A percentile compares a stretch with the other conserved stretches of the same genome.
Conservation (phyloP, 2,888 invertebrate species). For the Aspidiotus destructor region DNA sequence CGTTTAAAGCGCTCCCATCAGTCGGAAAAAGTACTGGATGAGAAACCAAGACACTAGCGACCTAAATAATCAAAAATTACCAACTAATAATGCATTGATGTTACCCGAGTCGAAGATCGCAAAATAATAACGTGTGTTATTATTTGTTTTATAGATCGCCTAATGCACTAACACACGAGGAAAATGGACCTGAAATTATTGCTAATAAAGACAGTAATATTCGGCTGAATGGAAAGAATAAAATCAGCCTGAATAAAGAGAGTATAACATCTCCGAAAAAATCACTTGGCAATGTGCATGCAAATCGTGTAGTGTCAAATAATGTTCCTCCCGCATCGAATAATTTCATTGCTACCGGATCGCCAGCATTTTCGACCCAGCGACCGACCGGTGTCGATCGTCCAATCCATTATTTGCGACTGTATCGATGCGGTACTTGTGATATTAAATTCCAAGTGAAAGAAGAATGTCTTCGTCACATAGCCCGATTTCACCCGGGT, state of each 20-base stretch:
- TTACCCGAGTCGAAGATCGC: slow-evolving; percentile 5
- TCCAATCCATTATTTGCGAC: not conserved
- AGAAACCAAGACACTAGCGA: too few relatives aligned
- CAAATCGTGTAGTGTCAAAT: too few relatives aligned
- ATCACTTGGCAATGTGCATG: too few relatives aligned
- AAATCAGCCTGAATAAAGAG: not conserved
- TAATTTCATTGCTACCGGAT: too few relatives aligned
- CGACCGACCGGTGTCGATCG: not conserved
- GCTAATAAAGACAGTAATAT: not conserved
- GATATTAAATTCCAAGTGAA: slow-evolving; percentile 9
- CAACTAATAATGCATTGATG: not conserved
- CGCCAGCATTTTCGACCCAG: not conserved
- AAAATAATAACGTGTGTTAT: slow-evolving; percentile 27
- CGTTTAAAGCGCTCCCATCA: too few relatives aligned
- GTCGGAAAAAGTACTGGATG: too few relatives aligned
- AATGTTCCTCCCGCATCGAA: too few relatives aligned
- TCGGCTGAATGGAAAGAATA: not conserved
- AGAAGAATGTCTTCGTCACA: slow-evolving; percentile 14
- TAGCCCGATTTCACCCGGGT: slow-evolving; percentile 5
- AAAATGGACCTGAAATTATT: not conserved
- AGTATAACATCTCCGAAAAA: not conserved
- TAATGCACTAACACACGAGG: slow-evolving; percentile 4
- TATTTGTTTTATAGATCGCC: slow-evolving; percentile 28
- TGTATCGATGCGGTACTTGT: slow-evolving; percentile 20
- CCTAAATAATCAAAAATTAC: too few relatives aligned